phyloP scores from a whole-genome alignment of 2,113 vertebrate genomes.

The Rattus rattus region DNA sequence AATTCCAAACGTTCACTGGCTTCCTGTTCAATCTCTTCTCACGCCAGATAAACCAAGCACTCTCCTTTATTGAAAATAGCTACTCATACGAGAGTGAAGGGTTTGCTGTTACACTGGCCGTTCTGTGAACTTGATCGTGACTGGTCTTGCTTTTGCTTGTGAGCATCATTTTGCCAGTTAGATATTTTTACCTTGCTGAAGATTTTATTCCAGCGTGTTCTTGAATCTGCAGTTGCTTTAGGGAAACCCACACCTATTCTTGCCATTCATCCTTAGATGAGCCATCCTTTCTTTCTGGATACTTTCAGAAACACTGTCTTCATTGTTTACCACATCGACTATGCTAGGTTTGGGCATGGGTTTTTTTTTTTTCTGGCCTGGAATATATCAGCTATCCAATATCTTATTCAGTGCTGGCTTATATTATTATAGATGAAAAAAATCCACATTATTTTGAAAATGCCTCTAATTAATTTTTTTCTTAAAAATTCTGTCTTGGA shows the following conservation, averaged over 20 bases:
- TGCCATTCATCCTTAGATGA: not conserved
- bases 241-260: not conserved
- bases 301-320: not conserved
- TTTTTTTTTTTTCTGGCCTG: not conserved
- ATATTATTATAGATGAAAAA: not conserved
- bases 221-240: not conserved
- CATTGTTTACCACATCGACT: not conserved
- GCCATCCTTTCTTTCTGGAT: not conserved
- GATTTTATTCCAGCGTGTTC: not conserved
- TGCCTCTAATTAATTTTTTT: not conserved
- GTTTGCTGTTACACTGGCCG: not conserved
- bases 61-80: not conserved
- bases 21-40: not conserved
- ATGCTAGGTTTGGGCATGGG: not conserved
- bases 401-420: not conserved
- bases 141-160: not conserved
- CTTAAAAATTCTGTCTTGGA: not conserved
- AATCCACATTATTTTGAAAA: slow-evolving; percentile 11
- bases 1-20: not conserved
- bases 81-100: not conserved
- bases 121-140: not conserved
- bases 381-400: not conserved
- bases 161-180: not conserved
- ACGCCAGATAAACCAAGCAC: not conserved
- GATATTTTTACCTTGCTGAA: not conserved